These are phyloP conservation scores for Tillus elongatus DNA, from an alignment of 2,888 invertebrate species.

Conservation along the genomic window DNA sequence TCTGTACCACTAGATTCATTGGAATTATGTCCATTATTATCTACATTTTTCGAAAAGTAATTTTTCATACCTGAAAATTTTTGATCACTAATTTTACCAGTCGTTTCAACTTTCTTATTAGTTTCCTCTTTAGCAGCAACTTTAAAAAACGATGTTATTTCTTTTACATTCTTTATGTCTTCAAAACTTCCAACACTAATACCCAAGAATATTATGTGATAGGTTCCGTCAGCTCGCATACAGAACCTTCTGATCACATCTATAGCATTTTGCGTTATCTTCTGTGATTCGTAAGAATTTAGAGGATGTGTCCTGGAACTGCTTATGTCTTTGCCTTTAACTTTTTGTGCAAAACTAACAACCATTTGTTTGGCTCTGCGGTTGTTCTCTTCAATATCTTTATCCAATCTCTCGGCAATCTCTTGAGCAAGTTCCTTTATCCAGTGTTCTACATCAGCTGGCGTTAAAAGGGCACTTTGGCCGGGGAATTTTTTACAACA, in stretches of 20 bases:
- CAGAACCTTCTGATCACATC: constrained; percentile 54
- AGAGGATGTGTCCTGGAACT: constrained; percentile 57
- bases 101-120: too few species aligned
- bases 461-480: constrained; percentile 57
- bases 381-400: constrained; percentile 73
- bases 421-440: constrained; percentile 70
- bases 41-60: too few species aligned
- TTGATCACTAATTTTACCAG: too few species aligned
- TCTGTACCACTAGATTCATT: too few species aligned
- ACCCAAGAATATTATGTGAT: constrained; percentile 59
- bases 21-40: too few species aligned
- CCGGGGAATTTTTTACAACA: constrained; percentile 93
- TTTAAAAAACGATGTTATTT: constrained; percentile 31
- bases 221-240: constrained; percentile 30
- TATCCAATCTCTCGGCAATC: constrained; percentile 70
- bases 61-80: too few species aligned
- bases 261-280: constrained; percentile 56
- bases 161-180: constrained; percentile 46
- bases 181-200: constrained; percentile 76
- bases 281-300: constrained; percentile 55
- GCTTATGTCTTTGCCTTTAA: constrained; percentile 48
- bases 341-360: constrained; percentile 56
- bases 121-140: not conserved
- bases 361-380: constrained; percentile 72
- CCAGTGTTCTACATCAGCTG: constrained; percentile 69